A percentile compares a stretch with the other conserved stretches of the same genome.
These are phyloP conservation scores for Aethina tumida DNA, from an alignment of 1,140 invertebrate species.

Conservation along the genomic window DNA sequence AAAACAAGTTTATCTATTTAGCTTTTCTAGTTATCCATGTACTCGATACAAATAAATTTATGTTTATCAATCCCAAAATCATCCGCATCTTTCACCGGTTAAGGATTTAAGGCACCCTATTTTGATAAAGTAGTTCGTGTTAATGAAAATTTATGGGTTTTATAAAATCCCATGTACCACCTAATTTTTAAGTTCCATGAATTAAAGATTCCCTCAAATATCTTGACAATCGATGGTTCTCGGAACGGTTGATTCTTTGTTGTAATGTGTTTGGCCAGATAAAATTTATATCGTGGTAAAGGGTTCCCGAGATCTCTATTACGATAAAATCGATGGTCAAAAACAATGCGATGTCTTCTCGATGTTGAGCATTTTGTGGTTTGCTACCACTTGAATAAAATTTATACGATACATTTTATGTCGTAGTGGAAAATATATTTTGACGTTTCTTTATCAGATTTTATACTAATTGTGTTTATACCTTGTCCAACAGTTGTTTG, in stretches of 20 bases:
- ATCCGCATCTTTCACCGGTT: no score
- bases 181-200: conserved; percentile 2
- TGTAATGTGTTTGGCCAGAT: no score
- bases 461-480: no score
- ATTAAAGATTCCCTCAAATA: conserved; percentile 2
- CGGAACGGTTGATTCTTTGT: no score
- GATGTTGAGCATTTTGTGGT: neutral
- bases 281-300: conserved; percentile 3
- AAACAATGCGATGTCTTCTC: conserved; percentile 2
- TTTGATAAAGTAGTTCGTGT: no score
- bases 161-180: neutral
- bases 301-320: conserved; percentile 1
- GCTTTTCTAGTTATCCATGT: no score
- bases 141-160: conserved; percentile 3
- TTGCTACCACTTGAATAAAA: conserved; percentile 3
- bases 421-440: neutral
- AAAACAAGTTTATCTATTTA: no score
- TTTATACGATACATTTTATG: conserved; percentile 2
- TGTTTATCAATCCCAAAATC: no score
- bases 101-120: no score
- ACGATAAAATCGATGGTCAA: conserved; percentile 1
- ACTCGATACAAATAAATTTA: no score
- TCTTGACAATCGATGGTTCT: neutral
- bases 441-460: conserved; percentile 2
- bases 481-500: no score